Base-by-base conservation (phyloP, 2,888 invertebrate genomes). In the Boloria euphrosyne region DNA sequence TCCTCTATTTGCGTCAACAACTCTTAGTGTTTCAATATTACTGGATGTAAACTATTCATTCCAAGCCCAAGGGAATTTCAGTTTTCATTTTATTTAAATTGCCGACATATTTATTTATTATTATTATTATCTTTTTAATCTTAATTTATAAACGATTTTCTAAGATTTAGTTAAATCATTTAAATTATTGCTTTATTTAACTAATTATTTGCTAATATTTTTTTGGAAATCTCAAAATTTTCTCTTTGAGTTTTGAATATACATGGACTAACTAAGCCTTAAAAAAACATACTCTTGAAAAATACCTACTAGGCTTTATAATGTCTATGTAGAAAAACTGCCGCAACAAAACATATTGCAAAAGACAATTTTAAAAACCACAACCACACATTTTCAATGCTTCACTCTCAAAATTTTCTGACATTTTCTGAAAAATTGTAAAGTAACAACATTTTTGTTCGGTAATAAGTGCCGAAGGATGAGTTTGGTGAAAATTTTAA, bases 401-500 rank as follows among this genome's bases (percentile, higher is more conserved):
- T 51, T 43, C 22, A 6, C 54, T 49, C 27, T 27, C 7, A 47
- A 17, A 31, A 31, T 58, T 46, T 64, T 53, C 18, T 55, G 55
- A 44, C 55, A 18, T n/a, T 63, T 54, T 65, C 54, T 62, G 54
- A 60, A 38, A 65, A 68, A 65, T 59, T 65, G 16, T 59, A 51
- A 38, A 60, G 52, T 65, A 64, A 66, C 18, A 46, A 59, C 7
- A 69, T 54, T 69, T 64, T 67, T 54, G 62, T 71, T 63, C 61
- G 47, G 22, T 66, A 66, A 69, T 63, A 69, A 68, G 59, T 66
- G 64, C 57, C 55, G 63, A 65, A 69, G 63, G 49, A 66, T 52
- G 55, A 71, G 65, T 72, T 69, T 55, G 61, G 38, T 54, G 46
- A 55, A 69, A 63, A 70, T 72, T 75, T 74, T 69, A 53, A 70